phyloP scores from a whole-genome alignment of 2,888 invertebrate genomes.

The Troilus luridus region DNA sequence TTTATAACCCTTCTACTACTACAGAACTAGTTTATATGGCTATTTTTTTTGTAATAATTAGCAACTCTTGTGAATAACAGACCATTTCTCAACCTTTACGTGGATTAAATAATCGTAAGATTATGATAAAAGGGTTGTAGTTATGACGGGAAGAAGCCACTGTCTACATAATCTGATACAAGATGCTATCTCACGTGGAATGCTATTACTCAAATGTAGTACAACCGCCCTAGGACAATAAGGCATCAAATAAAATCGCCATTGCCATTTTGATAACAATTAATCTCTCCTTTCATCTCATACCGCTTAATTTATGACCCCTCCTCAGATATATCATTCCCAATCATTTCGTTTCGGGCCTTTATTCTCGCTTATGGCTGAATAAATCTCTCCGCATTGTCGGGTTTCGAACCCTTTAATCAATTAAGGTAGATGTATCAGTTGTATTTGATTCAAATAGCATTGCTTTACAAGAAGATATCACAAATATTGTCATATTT shows the following conservation, averaged over 20 bases:
- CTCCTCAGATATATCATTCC: not conserved
- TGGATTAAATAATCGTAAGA: not conserved
- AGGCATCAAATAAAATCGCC: slow-evolving; percentile 11
- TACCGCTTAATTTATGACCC: not conserved
- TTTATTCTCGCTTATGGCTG: not conserved
- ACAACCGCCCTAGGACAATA: not conserved
- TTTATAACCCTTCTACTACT: too few species aligned
- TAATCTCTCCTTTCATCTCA: slow-evolving; percentile 21
- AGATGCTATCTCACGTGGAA: not conserved
- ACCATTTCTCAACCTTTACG: not conserved
- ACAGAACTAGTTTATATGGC: too few species aligned
- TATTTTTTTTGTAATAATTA: not conserved
- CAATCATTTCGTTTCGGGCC: not conserved
- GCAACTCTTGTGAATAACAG: not conserved
- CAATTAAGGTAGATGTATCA: not conserved
- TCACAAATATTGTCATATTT: not conserved
- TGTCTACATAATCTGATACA: not conserved
- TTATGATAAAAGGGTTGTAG: not conserved
- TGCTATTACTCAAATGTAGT: slow-evolving; percentile 30
- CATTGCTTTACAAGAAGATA: not conserved
- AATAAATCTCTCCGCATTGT: not conserved
- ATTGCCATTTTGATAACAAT: not conserved
- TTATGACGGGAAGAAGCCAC: not conserved
- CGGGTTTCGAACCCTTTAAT: not conserved
- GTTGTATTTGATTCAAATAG: not conserved